Base-by-base conservation (phyloP, 2,888 invertebrate species). In the Dryomyza anilis region DNA sequence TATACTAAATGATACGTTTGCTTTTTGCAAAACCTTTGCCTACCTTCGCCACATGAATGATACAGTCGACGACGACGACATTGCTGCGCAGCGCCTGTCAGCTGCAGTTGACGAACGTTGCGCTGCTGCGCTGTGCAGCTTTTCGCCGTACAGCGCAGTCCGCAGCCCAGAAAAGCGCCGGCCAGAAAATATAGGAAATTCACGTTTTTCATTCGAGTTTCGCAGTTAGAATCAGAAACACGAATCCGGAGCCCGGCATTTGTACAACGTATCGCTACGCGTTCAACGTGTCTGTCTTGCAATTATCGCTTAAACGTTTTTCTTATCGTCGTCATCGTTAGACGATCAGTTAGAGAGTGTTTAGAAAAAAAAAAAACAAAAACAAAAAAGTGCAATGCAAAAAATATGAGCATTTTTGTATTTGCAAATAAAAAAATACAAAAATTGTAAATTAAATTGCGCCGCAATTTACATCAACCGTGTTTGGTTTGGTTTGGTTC, bases 61-160 rank as follows among this genome's bases (percentile, higher is more conserved):
- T 53, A 43, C 25, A 30, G 63, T 52, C 52, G 69, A 36, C 57
- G 70, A 14, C 61, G 65, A 62, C 53, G 68, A 10, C 45, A 27
- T 53, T 23, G 72, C 48, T 23, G 33, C 33, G 39, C 50, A 23
- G 48, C 59, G 33, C 45, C 27, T 55, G 60, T 63, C 46, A 29
- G 45, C 55, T 59, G 66, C 76, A 67, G 69, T 52, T 14, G 39
- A 12, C 27, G n/a, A n/a, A n/a, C n/a, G 39, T 16, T 52, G 60
- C 29, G 50, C 33, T 30, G 59, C 50, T 27, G 55, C 12, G 19
- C 23, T 1, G 25, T 23, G 25, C 48, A 48, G 48, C 27, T 12
- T 10, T 25, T 1, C 14, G 27, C n/a, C 19, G 21, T 23, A 53
- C 52, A 21, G 30, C 27, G 52, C 27, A 10, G 12, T 10, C 30